These are phyloP conservation scores for Papilio dardanus DNA, from an alignment of 1,140 invertebrate genomes.

Conservation along the genomic window DNA sequence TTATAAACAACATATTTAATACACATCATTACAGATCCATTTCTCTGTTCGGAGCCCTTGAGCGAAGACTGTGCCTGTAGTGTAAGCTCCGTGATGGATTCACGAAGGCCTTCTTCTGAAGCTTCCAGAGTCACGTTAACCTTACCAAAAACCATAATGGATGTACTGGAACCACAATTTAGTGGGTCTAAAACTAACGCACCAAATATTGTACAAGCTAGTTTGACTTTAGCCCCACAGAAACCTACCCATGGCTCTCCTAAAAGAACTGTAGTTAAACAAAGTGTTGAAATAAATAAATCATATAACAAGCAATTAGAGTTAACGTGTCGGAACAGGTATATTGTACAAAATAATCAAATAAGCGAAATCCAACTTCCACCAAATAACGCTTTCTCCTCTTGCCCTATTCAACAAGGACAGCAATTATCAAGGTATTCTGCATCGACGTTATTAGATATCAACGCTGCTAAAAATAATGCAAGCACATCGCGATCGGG, in stretches of 20 bases:
- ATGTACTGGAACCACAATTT: conserved; percentile 76
- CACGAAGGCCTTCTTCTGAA: conserved; percentile 80
- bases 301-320: conserved; percentile 75
- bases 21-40: conserved; percentile 74
- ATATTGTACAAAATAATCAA: conserved; percentile 82
- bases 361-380: conserved; percentile 80
- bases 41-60: conserved; percentile 73
- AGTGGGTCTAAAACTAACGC: conserved; percentile 62
- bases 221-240: conserved; percentile 77
- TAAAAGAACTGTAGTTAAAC: conserved; percentile 76
- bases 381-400: conserved; percentile 72
- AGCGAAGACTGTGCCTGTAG: conserved; percentile 78
- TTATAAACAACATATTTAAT: not conserved
- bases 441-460: conserved; percentile 83
- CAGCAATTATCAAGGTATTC: conserved; percentile 83
- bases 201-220: conserved; percentile 74
- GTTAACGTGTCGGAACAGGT: conserved; percentile 78
- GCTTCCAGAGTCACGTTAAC: conserved; percentile 78
- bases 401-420: conserved; percentile 76
- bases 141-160: conserved; percentile 76
- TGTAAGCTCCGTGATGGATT: conserved; percentile 78
- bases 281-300: conserved; percentile 75
- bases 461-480: conserved; percentile 64
- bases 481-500: conserved; percentile 54
- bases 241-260: conserved; percentile 75